These are phyloP conservation scores for Peromyscus attwateri DNA, from an alignment of 2,797 vertebrate genomes.

Conservation along the genomic window DNA sequence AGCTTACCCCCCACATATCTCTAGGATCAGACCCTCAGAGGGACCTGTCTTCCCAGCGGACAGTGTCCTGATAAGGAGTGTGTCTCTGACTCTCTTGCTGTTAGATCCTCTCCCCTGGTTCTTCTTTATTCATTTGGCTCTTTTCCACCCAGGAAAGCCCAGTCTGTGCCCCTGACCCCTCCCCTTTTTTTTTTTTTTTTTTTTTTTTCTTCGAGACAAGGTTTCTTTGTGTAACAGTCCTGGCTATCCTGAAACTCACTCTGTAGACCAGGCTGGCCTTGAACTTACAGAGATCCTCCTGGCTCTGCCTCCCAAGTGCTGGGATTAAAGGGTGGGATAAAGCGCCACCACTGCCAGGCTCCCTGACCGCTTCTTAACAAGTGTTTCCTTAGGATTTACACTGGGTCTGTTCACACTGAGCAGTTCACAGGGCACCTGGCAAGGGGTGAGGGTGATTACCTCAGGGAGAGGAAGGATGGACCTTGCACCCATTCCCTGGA, in stretches of 20 bases:
- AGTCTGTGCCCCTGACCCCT: fast-evolving
- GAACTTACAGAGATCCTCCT: no score
- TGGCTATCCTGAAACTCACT: no score
- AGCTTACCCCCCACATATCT: background rate
- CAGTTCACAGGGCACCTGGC: background rate
- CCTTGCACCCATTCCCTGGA: background rate
- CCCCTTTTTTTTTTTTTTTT: no score
- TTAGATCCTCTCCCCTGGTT: background rate
- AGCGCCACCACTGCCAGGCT: no score
- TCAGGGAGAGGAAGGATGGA: background rate
- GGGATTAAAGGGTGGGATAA: no score
- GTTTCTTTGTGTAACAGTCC: no score
- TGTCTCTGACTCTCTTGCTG: background rate
- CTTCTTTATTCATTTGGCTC: background rate
- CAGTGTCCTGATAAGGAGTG: no score
- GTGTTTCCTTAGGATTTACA: background rate
- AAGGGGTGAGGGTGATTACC: background rate
- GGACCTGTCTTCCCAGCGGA: background rate
- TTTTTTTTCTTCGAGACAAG: no score
- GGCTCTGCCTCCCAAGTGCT: no score
- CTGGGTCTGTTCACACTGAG: background rate
- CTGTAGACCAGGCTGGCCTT: no score
- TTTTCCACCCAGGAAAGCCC: background rate
- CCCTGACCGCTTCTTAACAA: fast-evolving
- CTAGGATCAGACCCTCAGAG: background rate